Evolutionary conservation across 1,140 invertebrate genomes (phyloP).

Genomic region (Habropoda laboriosa): DNA sequence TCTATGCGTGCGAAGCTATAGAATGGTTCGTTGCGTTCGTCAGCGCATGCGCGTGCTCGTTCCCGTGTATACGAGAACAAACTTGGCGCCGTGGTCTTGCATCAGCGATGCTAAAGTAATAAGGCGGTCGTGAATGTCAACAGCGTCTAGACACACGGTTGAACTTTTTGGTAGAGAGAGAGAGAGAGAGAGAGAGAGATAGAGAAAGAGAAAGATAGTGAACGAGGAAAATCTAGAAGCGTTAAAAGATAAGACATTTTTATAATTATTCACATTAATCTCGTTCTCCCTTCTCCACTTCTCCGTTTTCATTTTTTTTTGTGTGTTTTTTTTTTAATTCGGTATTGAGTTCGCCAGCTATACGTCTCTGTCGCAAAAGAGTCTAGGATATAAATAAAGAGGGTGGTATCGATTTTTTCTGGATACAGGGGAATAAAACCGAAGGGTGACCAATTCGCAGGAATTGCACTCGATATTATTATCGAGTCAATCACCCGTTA

Average conservation of each 20-base stretch:
- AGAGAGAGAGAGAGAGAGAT: neutral
- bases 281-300: neutral
- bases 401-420: slow-evolving; percentile 52
- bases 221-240: slow-evolving; percentile 6
- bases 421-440: slow-evolving; percentile 8
- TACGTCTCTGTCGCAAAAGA: slow-evolving; percentile 4
- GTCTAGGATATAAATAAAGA: slow-evolving; percentile 58
- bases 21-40: neutral
- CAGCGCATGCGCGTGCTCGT: neutral
- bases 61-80: neutral
- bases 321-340: slow-evolving; percentile 22
- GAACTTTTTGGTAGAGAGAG: slow-evolving; percentile 13
- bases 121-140: slow-evolving; percentile 37
- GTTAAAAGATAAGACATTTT: slow-evolving; percentile 2
- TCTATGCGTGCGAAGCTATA: neutral
- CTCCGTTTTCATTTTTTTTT: slow-evolving; percentile 7
- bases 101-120: slow-evolving; percentile 32
- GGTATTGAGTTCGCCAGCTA: slow-evolving; percentile 1
- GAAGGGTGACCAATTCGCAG: slow-evolving; percentile 49
- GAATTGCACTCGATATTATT: slow-evolving; percentile 61
- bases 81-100: slow-evolving; percentile 26
- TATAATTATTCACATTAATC: no score
- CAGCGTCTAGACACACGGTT: slow-evolving; percentile 12
- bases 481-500: slow-evolving; percentile 31
- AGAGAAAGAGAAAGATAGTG: no score